phyloP scores from a whole-genome alignment of 2,888 invertebrate species.

The Nemoura dubitans region DNA sequence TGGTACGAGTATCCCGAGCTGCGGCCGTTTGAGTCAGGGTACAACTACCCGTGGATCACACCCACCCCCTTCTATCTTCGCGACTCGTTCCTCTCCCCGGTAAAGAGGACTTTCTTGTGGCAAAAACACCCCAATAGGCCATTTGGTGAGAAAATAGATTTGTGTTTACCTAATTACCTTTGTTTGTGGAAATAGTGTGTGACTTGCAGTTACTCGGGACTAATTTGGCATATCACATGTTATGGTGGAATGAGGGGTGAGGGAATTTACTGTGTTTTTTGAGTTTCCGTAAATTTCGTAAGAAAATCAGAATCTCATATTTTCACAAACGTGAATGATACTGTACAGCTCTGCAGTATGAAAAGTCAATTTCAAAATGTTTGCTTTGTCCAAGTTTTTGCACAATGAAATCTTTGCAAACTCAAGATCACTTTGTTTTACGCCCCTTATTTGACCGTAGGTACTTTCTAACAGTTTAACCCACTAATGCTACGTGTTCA shows the following conservation, averaged over 20 bases:
- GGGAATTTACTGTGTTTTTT: neutral
- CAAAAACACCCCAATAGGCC: slow-evolving; percentile 90
- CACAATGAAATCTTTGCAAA: no score
- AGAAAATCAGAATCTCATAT: no score
- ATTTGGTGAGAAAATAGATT: slow-evolving; percentile 76
- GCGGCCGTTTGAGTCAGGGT: slow-evolving; percentile 74
- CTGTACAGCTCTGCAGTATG: no score
- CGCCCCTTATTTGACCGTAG: neutral
- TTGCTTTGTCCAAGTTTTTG: no score
- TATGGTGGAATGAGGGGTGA: neutral
- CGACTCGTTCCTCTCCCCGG: slow-evolving; percentile 89
- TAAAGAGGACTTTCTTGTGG: slow-evolving; percentile 92
- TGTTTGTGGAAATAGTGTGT: neutral
- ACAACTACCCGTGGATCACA: slow-evolving; percentile 57
- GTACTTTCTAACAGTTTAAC: neutral
- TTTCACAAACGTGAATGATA: no score
- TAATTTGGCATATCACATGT: neutral
- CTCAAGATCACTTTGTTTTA: neutral
- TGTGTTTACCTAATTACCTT: slow-evolving; percentile 15
- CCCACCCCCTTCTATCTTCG: slow-evolving; percentile 76
- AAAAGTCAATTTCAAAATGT: no score
- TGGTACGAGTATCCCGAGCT: slow-evolving; percentile 87
- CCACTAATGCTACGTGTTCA: neutral
- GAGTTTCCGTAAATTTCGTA: no score
- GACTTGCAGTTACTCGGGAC: neutral